Conservation (phyloP, 2,797 vertebrate species). For the Bradypodion pumilum region DNA sequence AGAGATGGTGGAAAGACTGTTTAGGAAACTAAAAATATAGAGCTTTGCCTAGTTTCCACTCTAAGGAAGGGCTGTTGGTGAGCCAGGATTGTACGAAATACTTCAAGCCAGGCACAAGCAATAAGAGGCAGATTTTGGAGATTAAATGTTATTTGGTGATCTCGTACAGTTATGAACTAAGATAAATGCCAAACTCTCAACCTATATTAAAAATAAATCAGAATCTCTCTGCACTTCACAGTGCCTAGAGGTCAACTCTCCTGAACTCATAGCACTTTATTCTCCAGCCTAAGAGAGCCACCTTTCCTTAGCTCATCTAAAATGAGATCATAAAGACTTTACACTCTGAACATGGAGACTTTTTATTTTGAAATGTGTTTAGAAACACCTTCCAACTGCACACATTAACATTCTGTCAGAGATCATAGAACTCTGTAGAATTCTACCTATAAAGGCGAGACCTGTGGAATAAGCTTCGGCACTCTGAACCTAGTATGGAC, state of each 20-base stretch:
- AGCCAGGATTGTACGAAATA: not conserved
- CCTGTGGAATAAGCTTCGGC: not conserved
- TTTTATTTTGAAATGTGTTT: not conserved
- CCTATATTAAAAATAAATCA: not conserved
- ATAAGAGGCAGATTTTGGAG: not conserved
- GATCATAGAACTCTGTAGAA: not conserved
- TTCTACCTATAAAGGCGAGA: not conserved
- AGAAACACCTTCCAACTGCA: not conserved
- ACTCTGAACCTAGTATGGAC: constrained; percentile 9
- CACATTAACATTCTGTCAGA: not conserved
- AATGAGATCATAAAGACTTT: too few species aligned
- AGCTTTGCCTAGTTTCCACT: not conserved
- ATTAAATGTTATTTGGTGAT: not conserved
- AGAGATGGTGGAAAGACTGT: not conserved
- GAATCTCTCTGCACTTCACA: not conserved
- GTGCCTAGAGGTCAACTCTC: not conserved
- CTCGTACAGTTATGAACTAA: not conserved
- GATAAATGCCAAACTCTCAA: not conserved
- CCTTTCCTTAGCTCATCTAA: not conserved
- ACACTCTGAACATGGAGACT: too few species aligned
- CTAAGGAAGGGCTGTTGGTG: not conserved
- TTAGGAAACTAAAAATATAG: not conserved
- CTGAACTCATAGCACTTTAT: not conserved
- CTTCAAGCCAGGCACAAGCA: not conserved
- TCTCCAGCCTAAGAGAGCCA: not conserved